Conservation (phyloP, 2,888 invertebrate species). For the Lithophane leautieri region DNA sequence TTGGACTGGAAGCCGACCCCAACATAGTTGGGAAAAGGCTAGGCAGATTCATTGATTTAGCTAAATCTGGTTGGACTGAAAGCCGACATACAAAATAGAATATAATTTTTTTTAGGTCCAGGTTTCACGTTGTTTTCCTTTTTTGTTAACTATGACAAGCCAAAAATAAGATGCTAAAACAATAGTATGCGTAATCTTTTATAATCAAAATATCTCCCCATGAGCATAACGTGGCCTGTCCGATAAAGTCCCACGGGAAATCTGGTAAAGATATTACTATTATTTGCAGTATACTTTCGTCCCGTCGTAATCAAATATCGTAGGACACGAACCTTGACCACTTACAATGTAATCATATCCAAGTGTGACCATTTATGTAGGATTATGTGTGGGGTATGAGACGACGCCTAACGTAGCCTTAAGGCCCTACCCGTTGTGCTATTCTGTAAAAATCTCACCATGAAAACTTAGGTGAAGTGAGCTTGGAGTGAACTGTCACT, state of each 20-base stretch:
- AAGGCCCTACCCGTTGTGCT: no score
- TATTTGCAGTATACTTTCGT: neutral
- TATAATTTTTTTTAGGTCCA: neutral
- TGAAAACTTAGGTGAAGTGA: no score
- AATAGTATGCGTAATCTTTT: neutral
- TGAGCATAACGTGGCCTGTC: neutral
- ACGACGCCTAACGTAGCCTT: neutral
- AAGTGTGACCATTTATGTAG: neutral
- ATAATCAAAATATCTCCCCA: neutral
- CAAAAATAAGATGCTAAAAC: neutral
- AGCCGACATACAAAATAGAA: no score
- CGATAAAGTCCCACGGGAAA: constrained; percentile 18
- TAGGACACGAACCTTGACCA: constrained; percentile 11
- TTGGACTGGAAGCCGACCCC: no score
- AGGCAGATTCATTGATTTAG: no score
- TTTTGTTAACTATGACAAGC: neutral
- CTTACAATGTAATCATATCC: constrained; percentile 26
- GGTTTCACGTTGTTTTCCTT: neutral
- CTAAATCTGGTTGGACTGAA: neutral
- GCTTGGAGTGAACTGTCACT: no score
- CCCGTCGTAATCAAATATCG: constrained; percentile 31
- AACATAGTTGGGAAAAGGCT: no score
- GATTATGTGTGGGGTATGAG: neutral
- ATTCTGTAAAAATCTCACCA: no score
- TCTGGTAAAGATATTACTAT: constrained; percentile 11